phyloP scores from a whole-genome alignment of 2,113 vertebrate genomes.

The Archocentrus centrarchus region DNA sequence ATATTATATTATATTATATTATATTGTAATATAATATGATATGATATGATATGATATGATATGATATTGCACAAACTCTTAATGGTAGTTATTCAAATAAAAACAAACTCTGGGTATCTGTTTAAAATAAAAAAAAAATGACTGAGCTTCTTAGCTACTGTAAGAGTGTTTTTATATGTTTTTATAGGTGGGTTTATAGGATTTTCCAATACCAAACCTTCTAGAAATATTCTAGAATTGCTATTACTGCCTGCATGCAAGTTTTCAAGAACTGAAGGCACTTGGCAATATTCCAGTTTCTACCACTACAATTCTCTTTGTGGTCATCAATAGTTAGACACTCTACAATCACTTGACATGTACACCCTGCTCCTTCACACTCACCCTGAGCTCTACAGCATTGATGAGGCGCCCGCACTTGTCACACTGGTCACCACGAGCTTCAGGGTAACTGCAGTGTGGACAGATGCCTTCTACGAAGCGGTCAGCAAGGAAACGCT shows the following conservation, averaged over 20 bases:
- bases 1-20: no score
- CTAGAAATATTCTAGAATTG: background rate
- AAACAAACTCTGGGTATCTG: background rate
- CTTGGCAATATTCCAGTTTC: background rate
- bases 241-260: rapidly evolving
- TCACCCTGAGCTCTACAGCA: slow-evolving; percentile 92
- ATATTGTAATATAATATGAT: no score
- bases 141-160: no score
- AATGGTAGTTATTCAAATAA: rapidly evolving
- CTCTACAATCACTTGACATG: background rate
- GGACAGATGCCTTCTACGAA: slow-evolving; percentile 96
- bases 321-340: background rate
- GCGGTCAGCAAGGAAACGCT: slow-evolving; percentile 93
- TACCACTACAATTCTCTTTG: background rate
- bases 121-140: background rate
- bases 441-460: slow-evolving; percentile 89
- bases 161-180: background rate
- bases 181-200: background rate
- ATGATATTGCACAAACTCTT: background rate
- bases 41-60: background rate
- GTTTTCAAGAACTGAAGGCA: background rate
- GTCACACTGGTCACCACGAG: slow-evolving; percentile 96
- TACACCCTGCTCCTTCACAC: background rate
- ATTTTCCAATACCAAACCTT: no score
- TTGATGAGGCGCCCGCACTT: slow-evolving; percentile 97